Conservation (phyloP, 2,888 invertebrate genomes). For the Eupithecia tripunctaria region DNA sequence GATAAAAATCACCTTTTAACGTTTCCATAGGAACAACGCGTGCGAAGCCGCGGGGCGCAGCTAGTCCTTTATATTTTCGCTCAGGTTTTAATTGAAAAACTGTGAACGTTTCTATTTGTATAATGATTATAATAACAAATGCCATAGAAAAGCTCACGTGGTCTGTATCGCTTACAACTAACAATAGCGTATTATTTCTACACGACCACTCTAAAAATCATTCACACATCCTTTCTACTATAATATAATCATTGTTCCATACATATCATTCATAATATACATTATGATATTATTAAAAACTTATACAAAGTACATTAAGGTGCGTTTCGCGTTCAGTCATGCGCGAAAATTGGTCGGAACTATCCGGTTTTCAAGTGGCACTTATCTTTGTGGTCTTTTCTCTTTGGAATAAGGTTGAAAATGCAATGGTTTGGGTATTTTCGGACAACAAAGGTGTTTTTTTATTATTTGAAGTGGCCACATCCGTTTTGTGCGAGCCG, state of each 20-base stretch:
- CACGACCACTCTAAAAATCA: conserved; percentile 46
- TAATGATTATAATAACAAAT: conserved; percentile 20
- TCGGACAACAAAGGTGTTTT: conserved; percentile 43
- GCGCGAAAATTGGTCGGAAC: conserved; percentile 76
- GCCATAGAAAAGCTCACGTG: conserved; percentile 42
- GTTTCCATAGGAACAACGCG: no score
- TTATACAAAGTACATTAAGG: conserved; percentile 74
- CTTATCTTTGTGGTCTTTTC: conserved; percentile 35
- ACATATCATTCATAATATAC: conserved; percentile 45
- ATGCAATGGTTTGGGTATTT: conserved; percentile 17
- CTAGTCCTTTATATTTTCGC: background rate
- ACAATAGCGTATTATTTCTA: conserved; percentile 46
- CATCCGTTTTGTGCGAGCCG: conserved; percentile 61
- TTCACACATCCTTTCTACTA: conserved; percentile 45
- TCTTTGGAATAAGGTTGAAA: conserved; percentile 35
- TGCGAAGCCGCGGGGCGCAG: no score
- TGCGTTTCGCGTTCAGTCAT: conserved; percentile 67
- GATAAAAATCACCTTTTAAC: no score
- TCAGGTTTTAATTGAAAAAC: conserved; percentile 9
- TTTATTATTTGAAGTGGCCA: conserved; percentile 56
- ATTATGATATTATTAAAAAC: conserved; percentile 80
- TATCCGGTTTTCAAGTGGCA: conserved; percentile 80
- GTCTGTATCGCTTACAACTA: conserved; percentile 37
- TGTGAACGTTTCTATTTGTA: background rate
- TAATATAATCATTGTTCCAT: conserved; percentile 45